These are phyloP conservation scores for Microplitis mediator DNA, from an alignment of 1,140 invertebrate genomes.

Conservation along the genomic window DNA sequence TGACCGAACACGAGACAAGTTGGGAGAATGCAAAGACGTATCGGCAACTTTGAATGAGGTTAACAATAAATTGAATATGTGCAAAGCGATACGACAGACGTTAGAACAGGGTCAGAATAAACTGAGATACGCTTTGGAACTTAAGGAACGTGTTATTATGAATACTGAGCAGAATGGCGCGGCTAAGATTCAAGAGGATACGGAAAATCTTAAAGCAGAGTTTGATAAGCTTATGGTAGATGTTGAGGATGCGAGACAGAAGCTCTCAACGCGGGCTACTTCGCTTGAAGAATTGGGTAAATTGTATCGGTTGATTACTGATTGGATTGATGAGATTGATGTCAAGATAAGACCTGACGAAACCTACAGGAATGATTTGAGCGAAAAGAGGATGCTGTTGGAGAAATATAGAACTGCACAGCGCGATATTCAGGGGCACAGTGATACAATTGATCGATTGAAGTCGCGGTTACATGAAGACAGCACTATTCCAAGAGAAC, in stretches of 20 bases:
- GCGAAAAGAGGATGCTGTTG: conserved; percentile 85
- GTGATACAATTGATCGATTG: conserved; percentile 75
- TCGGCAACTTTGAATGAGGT: conserved; percentile 80
- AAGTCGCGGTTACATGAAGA: conserved; percentile 72
- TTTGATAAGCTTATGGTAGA: conserved; percentile 85
- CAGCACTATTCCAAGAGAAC: conserved; percentile 67
- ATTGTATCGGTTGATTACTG: conserved; percentile 75
- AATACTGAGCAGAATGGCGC: conserved; percentile 88
- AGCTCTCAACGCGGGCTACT: conserved; percentile 71
- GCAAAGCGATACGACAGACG: conserved; percentile 83
- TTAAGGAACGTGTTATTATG: conserved; percentile 90
- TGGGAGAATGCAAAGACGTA: conserved; percentile 77
- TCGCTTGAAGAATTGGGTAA: conserved; percentile 87
- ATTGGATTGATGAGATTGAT: conserved; percentile 87
- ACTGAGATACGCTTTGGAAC: conserved; percentile 83
- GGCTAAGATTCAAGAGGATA: conserved; percentile 87
- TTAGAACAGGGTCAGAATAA: conserved; percentile 92
- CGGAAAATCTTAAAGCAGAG: conserved; percentile 83
- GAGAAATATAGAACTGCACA: conserved; percentile 82
- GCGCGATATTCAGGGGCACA: conserved; percentile 78
- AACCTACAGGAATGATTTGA: conserved; percentile 79
- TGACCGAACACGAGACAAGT: conserved; percentile 82
- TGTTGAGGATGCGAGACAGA: conserved; percentile 78
- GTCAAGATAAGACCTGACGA: conserved; percentile 78
- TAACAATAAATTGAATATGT: conserved; percentile 80